Evolutionary conservation across 1,140 invertebrate genomes (phyloP), one percentile per base, ranked within the genome.

Genomic region (Drosophila leontia): DNA sequence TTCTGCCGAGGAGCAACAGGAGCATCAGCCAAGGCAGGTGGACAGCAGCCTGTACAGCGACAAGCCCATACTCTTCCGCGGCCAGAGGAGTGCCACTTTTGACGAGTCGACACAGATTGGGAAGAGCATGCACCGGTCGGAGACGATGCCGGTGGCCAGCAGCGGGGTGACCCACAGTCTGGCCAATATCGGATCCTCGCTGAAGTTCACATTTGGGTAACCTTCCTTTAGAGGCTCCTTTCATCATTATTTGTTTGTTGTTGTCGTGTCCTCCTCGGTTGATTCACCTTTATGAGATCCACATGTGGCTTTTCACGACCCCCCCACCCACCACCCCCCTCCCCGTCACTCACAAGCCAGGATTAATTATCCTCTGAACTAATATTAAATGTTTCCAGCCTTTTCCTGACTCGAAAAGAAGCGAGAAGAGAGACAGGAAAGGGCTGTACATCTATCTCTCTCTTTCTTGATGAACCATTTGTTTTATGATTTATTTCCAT

Each of bases 121-220:
- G 2, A 92, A 92, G 76, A 92, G 87, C 51, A 92, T 97, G 82
- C 96, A 97, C 81, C 95, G 96, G 50, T 97, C 96, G 77, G 96
- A 97, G 93, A 97, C 97, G 61, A 96, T 97, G 93, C 96, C 97
- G 15, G 94, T 94, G 53, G 94, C 95, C 42, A 96, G 95, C 35
- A 88, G 77, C 34, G 85, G 80, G 0, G 95, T 96, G 17, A 95
- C 96, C 0, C 96, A 96, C 6, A 96, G 96, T 83, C 94, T 97
- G 60, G 96, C 96, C 56, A 96, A 95, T 87, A 93, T 97, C 42
- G 95, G 96, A 15, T 96, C 96, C 76, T 96, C 95, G 82, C 94
- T 97, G 56, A 97, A 97, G 94, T 94, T 97, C 59, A 96, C 96
- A 87, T 97, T 97, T 83, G 96, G 96, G 97, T 97, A 94, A 96